Conservation (phyloP, 2,797 vertebrate species). For the Orestias chungarensis region DNA sequence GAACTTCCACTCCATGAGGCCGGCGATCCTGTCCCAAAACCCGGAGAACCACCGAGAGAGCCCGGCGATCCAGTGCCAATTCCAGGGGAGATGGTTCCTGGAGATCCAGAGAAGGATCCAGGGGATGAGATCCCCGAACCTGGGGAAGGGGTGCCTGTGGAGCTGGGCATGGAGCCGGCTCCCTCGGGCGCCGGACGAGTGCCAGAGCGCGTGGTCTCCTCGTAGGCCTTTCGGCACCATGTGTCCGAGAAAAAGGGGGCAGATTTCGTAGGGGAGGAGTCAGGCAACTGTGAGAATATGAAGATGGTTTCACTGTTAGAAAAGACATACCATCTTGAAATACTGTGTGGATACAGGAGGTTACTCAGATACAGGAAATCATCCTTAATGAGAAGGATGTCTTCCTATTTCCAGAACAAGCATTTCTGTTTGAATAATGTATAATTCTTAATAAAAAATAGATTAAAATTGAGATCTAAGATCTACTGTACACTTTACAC, state of each 20-base stretch:
- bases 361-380: constrained; percentile 8
- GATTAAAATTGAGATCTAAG: not conserved
- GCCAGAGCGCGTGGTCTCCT: constrained; percentile 85
- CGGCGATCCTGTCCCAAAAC: constrained; percentile 93
- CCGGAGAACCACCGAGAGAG: constrained; percentile 92
- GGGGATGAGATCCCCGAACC: constrained; percentile 96
- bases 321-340: not conserved
- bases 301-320: not conserved
- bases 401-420: constrained; percentile 3
- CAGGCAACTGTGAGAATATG: constrained; percentile 81
- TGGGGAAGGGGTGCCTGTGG: constrained; percentile 92
- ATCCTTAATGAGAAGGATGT: not conserved
- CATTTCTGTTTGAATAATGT: not conserved
- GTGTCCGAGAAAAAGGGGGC: constrained; percentile 92
- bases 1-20: constrained; percentile 96
- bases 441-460: not conserved
- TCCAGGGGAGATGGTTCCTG: constrained; percentile 91
- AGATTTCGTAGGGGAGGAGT: constrained; percentile 91
- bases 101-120: constrained; percentile 91
- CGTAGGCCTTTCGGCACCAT: constrained; percentile 94
- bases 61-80: constrained; percentile 93
- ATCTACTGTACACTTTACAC: not conserved
- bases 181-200: constrained; percentile 91
- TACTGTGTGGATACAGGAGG: constrained; percentile 10
- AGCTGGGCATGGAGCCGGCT: constrained; percentile 92